These are phyloP conservation scores for Oreochromis grahami DNA, from an alignment of 2,797 vertebrate genomes.

Conservation along the genomic window DNA sequence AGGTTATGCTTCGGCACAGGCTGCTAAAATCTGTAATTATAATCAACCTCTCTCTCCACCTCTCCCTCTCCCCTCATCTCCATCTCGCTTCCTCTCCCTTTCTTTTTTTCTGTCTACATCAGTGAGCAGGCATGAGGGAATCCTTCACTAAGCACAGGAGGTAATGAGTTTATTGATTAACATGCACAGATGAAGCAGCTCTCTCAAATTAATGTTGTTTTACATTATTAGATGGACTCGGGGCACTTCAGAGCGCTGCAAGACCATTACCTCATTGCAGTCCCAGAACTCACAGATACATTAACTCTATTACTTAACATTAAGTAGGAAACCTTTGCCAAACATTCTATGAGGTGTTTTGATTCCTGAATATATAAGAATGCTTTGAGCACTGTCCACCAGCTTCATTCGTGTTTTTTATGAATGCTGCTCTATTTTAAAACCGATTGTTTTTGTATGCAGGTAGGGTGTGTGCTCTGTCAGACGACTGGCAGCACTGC, in stretches of 20 bases:
- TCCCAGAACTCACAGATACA: conserved; percentile 44
- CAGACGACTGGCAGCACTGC: conserved; percentile 59
- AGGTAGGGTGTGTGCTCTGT: conserved; percentile 44
- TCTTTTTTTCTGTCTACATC: conserved; percentile 50
- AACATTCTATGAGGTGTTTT: not conserved
- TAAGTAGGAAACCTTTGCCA: not conserved
- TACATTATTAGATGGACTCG: conserved; percentile 70
- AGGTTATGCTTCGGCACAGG: conserved; percentile 79
- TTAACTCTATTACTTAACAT: conserved; percentile 26
- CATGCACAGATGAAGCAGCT: conserved; percentile 67
- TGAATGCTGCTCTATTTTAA: conserved; percentile 27
- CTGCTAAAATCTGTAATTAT: conserved; percentile 83
- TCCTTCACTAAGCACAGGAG: conserved; percentile 70
- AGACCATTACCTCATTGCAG: conserved; percentile 53
- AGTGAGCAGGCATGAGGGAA: conserved; percentile 68
- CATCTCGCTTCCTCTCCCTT: conserved; percentile 33
- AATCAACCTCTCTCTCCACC: conserved; percentile 74
- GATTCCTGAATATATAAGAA: not conserved
- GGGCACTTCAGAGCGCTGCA: conserved; percentile 46
- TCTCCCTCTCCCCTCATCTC: conserved; percentile 38
- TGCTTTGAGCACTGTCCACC: not conserved
- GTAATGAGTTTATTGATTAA: conserved; percentile 78
- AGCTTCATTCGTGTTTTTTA: conserved; percentile 1
- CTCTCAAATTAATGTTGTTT: conserved; percentile 73
- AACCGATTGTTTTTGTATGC: conserved; percentile 54